These are phyloP conservation scores for Molossus molossus DNA, from an alignment of 2,797 vertebrate species.

Conservation along the genomic window DNA sequence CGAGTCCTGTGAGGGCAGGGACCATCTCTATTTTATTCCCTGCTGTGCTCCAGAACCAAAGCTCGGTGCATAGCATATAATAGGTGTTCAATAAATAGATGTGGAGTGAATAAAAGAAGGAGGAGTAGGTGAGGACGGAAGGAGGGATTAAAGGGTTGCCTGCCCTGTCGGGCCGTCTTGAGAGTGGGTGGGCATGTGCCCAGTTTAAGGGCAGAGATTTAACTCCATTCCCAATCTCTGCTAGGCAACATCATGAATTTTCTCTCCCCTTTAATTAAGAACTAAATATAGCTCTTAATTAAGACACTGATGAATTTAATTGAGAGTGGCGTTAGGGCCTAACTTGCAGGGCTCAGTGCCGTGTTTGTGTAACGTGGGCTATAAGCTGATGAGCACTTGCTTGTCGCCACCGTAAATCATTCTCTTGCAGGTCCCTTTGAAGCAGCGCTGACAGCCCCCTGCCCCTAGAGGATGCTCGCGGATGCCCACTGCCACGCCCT, in stretches of 20 bases:
- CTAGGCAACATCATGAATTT: slow-evolving; percentile 78
- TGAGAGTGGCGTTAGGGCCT: slow-evolving; percentile 91
- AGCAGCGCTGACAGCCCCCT: slow-evolving; percentile 80
- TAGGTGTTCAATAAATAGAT: not conserved
- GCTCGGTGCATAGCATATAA: not conserved
- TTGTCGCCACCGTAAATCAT: slow-evolving; percentile 90
- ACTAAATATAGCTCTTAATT: slow-evolving; percentile 93
- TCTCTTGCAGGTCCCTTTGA: slow-evolving; percentile 88
- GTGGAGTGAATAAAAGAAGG: not conserved
- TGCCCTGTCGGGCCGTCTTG: not conserved
- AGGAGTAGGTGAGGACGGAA: not conserved
- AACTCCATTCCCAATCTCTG: slow-evolving; percentile 82
- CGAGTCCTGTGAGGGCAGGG: not conserved
- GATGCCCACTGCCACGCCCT: not conserved
- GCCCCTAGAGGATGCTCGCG: slow-evolving; percentile 77
- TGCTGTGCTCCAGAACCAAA: not conserved
- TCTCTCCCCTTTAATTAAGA: slow-evolving; percentile 90
- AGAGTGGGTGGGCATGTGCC: slow-evolving; percentile 61
- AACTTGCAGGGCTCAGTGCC: slow-evolving; percentile 85
- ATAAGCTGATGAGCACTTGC: slow-evolving; percentile 90
- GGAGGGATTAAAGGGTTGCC: not conserved
- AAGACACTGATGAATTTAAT: slow-evolving; percentile 93
- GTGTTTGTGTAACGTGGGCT: slow-evolving; percentile 90
- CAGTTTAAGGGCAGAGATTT: slow-evolving; percentile 74
- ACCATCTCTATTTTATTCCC: slow-evolving; percentile 8